phyloP scores from a whole-genome alignment of 2,797 vertebrate species.

The Morus bassanus region DNA sequence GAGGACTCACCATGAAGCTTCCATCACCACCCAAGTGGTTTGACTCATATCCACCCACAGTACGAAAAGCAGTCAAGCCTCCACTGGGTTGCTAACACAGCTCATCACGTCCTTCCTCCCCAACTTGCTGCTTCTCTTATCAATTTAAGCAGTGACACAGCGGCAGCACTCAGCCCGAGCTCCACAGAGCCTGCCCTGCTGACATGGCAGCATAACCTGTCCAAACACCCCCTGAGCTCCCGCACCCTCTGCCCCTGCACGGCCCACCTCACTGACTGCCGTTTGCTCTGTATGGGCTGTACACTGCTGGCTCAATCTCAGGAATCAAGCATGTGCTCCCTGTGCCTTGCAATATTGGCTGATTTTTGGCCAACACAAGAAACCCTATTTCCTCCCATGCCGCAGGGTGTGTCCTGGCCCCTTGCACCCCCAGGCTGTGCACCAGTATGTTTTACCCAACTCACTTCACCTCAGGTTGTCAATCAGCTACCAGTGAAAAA shows the following conservation, averaged over 20 bases:
- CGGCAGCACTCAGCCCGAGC: not conserved
- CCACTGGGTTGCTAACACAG: not conserved
- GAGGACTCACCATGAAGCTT: not conserved
- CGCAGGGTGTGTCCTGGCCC: not conserved
- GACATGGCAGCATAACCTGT: rapidly evolving
- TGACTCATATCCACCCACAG: not conserved
- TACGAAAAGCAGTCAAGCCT: not conserved
- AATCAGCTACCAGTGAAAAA: not conserved
- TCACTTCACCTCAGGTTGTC: not conserved
- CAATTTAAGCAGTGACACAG: not conserved
- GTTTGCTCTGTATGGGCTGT: rapidly evolving
- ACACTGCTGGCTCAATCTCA: not conserved
- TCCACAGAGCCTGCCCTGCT: not conserved
- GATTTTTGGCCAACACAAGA: not conserved
- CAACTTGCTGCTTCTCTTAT: not conserved
- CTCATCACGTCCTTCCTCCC: not conserved
- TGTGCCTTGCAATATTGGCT: not conserved
- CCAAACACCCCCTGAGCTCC: not conserved
- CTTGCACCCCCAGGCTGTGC: not conserved
- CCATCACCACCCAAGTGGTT: not conserved
- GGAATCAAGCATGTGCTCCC: rapidly evolving
- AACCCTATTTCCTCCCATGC: not conserved
- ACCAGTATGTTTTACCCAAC: not conserved
- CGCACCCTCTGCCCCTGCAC: not conserved
- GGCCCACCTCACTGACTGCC: not conserved